phyloP scores from a whole-genome alignment of 2,113 vertebrate species.

The Corythornis madagascariensis region DNA sequence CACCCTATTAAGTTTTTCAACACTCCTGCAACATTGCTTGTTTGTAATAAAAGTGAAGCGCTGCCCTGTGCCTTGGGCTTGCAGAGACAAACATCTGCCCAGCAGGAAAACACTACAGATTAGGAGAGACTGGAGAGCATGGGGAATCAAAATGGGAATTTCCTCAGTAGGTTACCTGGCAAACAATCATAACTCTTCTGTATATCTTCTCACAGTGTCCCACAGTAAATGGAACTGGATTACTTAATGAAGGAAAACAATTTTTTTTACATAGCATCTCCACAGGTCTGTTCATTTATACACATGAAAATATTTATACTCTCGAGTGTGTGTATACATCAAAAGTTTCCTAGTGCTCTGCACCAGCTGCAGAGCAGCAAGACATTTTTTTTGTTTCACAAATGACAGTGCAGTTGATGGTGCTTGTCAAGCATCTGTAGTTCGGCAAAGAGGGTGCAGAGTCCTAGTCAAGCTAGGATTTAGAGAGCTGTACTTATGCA shows the following conservation, averaged over 20 bases:
- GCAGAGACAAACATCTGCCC: neutral
- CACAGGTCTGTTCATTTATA: neutral
- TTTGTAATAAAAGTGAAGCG: neutral
- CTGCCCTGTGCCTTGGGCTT: neutral
- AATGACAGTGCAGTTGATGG: neutral
- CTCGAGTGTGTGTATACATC: neutral
- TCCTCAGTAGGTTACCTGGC: neutral
- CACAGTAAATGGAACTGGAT: neutral
- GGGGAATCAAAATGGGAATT: neutral
- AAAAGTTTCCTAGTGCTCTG: neutral
- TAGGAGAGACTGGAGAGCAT: neutral
- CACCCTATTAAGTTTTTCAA: neutral
- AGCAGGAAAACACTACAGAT: neutral
- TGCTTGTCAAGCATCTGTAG: neutral
- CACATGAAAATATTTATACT: neutral
- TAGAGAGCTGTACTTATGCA: neutral
- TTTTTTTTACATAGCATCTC: neutral
- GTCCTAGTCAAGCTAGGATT: neutral
- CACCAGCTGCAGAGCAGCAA: neutral
- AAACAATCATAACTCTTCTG: neutral
- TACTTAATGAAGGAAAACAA: neutral
- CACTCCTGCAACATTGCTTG: neutral
- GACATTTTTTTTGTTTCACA: neutral
- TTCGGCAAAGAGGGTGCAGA: neutral
- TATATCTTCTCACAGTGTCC: neutral